Evolutionary conservation across 2,113 vertebrate genomes (phyloP).

Genomic region (Suncus etruscus): DNA sequence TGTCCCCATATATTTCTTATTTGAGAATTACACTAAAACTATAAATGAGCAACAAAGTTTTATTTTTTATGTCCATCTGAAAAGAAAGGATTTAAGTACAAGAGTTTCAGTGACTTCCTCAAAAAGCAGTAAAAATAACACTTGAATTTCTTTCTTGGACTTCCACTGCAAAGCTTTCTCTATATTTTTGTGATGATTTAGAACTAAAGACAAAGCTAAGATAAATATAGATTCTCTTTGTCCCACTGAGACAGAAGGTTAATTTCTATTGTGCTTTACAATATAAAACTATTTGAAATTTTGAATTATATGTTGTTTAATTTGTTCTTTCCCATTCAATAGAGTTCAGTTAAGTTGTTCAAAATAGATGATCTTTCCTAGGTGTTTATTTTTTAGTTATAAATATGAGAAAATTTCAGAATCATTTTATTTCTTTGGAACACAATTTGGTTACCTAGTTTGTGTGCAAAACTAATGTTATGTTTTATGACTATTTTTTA

Average conservation of each 20-base stretch:
- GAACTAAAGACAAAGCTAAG: slow-evolving; percentile 11
- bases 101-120: background rate
- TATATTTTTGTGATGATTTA: background rate
- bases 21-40: background rate
- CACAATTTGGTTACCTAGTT: background rate
- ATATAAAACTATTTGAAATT: background rate
- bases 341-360: background rate
- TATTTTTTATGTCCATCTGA: background rate
- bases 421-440: background rate
- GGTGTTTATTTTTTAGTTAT: no score
- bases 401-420: background rate
- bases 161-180: background rate
- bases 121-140: background rate
- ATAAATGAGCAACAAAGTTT: background rate
- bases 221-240: background rate
- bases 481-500: background rate
- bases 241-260: background rate
- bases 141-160: background rate
- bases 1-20: background rate
- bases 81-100: background rate
- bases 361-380: background rate
- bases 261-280: background rate
- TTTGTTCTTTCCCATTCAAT: background rate
- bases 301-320: slow-evolving; percentile 19
- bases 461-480: background rate